Conservation (phyloP, 2,797 vertebrate genomes). For the Limosa lapponica region DNA sequence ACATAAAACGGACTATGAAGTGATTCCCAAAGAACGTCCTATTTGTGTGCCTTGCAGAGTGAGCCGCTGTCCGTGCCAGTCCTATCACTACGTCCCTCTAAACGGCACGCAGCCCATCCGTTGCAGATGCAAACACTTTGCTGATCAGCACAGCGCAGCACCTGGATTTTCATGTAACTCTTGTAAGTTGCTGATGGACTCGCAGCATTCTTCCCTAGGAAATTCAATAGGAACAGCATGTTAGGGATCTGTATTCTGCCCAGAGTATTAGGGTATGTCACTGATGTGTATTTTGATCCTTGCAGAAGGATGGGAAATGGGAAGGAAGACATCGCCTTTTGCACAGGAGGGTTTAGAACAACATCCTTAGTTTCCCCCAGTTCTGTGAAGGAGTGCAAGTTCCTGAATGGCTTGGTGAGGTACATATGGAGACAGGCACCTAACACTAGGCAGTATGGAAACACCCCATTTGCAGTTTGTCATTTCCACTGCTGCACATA, state of each 20-base stretch:
- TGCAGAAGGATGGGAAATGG: background rate
- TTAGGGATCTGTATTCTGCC: background rate
- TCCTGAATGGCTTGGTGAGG: background rate
- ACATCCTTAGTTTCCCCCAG: background rate
- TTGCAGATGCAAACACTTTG: constrained; percentile 90
- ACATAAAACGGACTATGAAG: constrained; percentile 89
- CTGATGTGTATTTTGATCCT: background rate
- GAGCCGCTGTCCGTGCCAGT: constrained; percentile 79
- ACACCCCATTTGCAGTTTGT: background rate
- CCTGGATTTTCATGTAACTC: constrained; percentile 79
- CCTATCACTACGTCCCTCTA: constrained; percentile 82
- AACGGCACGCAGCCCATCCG: constrained; percentile 82
- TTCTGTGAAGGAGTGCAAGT: background rate
- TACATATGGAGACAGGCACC: background rate
- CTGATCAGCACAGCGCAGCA: constrained; percentile 83
- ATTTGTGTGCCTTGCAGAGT: constrained; percentile 84
- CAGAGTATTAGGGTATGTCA: fast-evolving
- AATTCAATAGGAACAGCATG: fast-evolving
- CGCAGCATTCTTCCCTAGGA: background rate
- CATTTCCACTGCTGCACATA: background rate
- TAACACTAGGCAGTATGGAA: background rate
- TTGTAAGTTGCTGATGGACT: constrained; percentile 80
- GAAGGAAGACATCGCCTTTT: background rate
- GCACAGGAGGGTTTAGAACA: background rate
- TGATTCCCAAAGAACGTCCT: constrained; percentile 81